A percentile compares a stretch with the other conserved stretches of the same genome.
These are phyloP conservation scores for Leiothrix lutea DNA, from an alignment of 2,113 vertebrate genomes.

Conservation along the genomic window DNA sequence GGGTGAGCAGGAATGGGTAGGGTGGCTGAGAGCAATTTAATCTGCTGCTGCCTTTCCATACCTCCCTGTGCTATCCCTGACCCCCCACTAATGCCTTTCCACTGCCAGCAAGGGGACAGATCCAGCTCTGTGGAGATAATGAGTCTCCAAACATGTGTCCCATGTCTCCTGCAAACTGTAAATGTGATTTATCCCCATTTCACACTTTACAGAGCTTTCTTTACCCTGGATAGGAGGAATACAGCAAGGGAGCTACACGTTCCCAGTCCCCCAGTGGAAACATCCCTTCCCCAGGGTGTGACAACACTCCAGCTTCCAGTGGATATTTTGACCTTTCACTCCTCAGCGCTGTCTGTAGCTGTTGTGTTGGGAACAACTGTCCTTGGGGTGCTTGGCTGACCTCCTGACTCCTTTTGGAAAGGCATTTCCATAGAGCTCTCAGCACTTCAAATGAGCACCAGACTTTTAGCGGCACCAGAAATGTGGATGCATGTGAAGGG, in stretches of 20 bases:
- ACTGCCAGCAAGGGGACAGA: neutral
- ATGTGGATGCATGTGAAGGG: neutral
- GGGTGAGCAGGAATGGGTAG: neutral
- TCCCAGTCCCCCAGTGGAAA: neutral
- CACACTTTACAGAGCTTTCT: neutral
- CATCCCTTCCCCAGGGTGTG: neutral
- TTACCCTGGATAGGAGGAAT: neutral
- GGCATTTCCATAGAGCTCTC: neutral
- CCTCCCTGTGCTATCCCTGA: neutral
- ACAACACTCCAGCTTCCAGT: neutral
- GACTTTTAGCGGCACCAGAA: neutral
- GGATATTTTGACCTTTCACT: neutral
- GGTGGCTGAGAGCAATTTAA: neutral
- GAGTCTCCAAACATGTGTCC: neutral
- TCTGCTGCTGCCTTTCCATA: neutral
- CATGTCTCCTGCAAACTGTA: neutral
- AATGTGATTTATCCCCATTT: neutral
- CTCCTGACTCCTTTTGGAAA: neutral
- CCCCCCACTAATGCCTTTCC: neutral
- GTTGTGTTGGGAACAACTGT: neutral
- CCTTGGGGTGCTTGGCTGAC: neutral
- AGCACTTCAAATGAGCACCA: neutral
- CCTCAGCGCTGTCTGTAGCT: neutral
- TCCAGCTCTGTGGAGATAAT: neutral
- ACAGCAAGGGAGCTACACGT: rapidly evolving